A percentile compares a stretch with the other conserved stretches of the same genome.
Evolutionary conservation across 1,140 invertebrate species (phyloP).

Genomic region (Neodiprion lecontei): DNA sequence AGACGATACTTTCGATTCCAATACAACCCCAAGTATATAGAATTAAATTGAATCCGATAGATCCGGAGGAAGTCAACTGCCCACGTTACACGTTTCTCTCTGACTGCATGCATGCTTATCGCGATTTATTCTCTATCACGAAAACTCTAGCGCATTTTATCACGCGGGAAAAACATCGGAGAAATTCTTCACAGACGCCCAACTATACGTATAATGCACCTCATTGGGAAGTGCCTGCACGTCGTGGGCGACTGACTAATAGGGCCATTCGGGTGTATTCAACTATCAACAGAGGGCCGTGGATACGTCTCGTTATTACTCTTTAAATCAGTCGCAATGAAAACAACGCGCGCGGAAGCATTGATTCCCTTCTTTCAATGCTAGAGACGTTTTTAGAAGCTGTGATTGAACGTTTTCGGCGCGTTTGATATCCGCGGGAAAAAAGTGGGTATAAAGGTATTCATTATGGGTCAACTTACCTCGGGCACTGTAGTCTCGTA

Average conservation of each 20-base stretch:
- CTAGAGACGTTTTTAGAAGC: too few relatives aligned
- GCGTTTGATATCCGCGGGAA: too few relatives aligned
- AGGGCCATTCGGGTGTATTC: too few relatives aligned
- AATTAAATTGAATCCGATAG: neutral
- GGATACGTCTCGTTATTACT: too few relatives aligned
- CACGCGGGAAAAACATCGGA: neutral
- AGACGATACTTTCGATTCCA: neutral
- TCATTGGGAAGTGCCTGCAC: neutral
- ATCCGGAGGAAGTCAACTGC: neutral
- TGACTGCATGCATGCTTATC: neutral
- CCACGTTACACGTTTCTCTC: neutral
- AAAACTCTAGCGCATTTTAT: neutral
- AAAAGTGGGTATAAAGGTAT: neutral
- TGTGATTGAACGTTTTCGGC: too few relatives aligned
- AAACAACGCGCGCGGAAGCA: too few relatives aligned
- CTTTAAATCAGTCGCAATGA: too few relatives aligned
- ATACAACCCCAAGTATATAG: neutral
- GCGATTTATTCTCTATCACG: neutral
- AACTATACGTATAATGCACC: neutral
- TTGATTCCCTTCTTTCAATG: too few relatives aligned
- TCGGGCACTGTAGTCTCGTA: conserved; percentile 87
- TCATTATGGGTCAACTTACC: conserved; percentile 64
- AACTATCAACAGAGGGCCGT: too few relatives aligned
- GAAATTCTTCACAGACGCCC: neutral
- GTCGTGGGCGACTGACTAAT: neutral